These are phyloP conservation scores for Dinomys branickii DNA, from an alignment of 2,113 vertebrate species.

Conservation along the genomic window DNA sequence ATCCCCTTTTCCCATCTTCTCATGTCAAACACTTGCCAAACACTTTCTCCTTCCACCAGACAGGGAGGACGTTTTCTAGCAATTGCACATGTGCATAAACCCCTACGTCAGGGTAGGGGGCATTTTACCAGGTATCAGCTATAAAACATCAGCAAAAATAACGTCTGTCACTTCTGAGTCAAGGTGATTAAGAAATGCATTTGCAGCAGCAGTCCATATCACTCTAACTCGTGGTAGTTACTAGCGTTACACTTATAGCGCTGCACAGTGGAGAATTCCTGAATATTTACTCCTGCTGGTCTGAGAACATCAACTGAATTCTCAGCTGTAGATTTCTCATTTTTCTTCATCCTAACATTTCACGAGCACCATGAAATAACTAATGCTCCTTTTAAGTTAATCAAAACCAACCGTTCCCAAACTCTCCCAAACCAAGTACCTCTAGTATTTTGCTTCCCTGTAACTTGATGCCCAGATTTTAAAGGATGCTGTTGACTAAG, in stretches of 20 bases:
- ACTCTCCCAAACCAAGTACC: not conserved
- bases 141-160: not conserved
- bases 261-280: not conserved
- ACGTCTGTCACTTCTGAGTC: not conserved
- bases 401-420: not conserved
- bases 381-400: not conserved
- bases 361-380: not conserved
- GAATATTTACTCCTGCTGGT: not conserved
- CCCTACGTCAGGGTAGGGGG: not conserved
- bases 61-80: not conserved
- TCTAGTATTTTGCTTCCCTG: not conserved
- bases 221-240: not conserved
- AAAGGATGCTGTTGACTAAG: slow-evolving; percentile 5
- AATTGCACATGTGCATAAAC: not conserved
- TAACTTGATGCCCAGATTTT: not conserved
- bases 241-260: not conserved
- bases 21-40: not conserved
- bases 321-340: not conserved
- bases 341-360: not conserved
- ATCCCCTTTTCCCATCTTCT: not conserved
- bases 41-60: not conserved
- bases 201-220: not conserved
- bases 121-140: not conserved
- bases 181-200: not conserved
- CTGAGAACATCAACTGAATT: not conserved